Evolutionary conservation across 2,888 invertebrate genomes (phyloP), one percentile per base, ranked within the genome.

Genomic region (Tineola bisselliella): DNA sequence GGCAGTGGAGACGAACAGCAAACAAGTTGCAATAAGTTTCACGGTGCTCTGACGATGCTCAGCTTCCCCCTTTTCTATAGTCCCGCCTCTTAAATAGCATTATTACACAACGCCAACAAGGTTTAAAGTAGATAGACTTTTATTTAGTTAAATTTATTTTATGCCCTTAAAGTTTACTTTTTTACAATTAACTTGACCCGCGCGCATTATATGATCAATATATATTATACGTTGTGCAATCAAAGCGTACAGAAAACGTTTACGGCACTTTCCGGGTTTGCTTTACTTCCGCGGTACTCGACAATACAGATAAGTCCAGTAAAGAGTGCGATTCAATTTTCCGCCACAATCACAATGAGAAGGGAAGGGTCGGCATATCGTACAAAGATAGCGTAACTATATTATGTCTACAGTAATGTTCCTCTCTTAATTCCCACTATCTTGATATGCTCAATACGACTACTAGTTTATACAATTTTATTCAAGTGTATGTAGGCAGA

Each of bases 21-120:
- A 60, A 60, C 60, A 60, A 60, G 48, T 60, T 60, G 60, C 60
- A 60, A 48, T 60, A 60, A 60, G 48, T 60, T 60, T 60, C 60
- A 60, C 60, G 60, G 60, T 30, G 30, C 60, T 31, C 44, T 59
- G 43, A 59, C 59, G 59, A 13, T 43, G 13, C 15, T 43, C 43
- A 15, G 48, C 30, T 44, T 13, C 60, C n/a, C n/a, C 17, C 43
- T 48, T 25, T 12, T 48, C 44, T 43, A 4, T 15, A 17, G 19
- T 33, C 58, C 19, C 44, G 25, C 48, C 30, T 48, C 18, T 44
- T 48, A 60, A 60, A 60, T 30, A 60, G 60, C 60, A 60, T 60
- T 59, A 59, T 59, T 60, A 48, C 60, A 60, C 44, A 19, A 44
- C 25, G 6, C 43, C 59, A 18, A 43, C n/a, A 18, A 13, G 31